Conservation (phyloP, 2,797 vertebrate genomes). For the Enoplosus armatus region DNA sequence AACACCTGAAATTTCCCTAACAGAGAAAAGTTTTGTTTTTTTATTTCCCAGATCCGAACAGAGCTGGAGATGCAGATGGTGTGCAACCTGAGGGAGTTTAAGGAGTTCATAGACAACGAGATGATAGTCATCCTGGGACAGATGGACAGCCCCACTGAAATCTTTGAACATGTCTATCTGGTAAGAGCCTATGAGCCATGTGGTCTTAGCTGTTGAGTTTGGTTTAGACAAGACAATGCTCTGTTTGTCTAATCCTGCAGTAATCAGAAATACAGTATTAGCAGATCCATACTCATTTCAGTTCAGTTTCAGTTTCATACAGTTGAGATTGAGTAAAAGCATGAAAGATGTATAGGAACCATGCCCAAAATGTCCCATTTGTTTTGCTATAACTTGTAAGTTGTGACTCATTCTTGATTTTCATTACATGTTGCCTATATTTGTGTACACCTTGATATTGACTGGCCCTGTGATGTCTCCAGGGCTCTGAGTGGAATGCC, state of each 20-base stretch:
- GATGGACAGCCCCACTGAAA: slow-evolving; percentile 98
- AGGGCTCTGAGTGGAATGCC: slow-evolving; percentile 99
- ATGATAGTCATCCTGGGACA: slow-evolving; percentile 99
- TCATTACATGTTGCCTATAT: background rate
- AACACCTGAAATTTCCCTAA: background rate
- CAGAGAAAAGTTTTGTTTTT: too few species aligned
- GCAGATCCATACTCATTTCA: too few species aligned
- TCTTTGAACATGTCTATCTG: slow-evolving; percentile 97
- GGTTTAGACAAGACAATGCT: too few species aligned
- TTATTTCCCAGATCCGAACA: slow-evolving; percentile 92
- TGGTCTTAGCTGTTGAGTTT: too few species aligned
- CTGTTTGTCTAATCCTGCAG: too few species aligned
- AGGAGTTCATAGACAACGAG: slow-evolving; percentile 98
- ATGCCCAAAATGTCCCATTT: too few species aligned
- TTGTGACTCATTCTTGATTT: background rate
- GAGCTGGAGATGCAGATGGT: slow-evolving; percentile 99
- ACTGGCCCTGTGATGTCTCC: slow-evolving; percentile 55
- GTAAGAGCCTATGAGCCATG: slow-evolving; percentile 76
- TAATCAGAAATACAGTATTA: too few species aligned
- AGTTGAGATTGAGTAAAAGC: too few species aligned
- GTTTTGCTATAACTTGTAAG: background rate
- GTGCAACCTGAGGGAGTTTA: slow-evolving; percentile 96
- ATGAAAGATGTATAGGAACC: too few species aligned
- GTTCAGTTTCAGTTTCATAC: too few species aligned
- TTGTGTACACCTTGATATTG: background rate